These are phyloP conservation scores for Sialis lutaria DNA, from an alignment of 2,888 invertebrate genomes.

Conservation along the genomic window DNA sequence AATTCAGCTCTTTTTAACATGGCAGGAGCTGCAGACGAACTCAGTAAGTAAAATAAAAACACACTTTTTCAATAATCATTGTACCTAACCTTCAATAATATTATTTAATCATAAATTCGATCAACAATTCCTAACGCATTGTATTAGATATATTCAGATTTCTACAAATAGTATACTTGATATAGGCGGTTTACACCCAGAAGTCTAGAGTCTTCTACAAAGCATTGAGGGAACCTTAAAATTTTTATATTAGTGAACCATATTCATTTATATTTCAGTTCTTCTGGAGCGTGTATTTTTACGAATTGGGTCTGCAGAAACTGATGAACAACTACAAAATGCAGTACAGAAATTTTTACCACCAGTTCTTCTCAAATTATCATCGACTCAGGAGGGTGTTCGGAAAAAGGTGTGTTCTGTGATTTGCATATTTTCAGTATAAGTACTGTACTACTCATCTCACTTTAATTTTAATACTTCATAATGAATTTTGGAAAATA, in stretches of 20 bases:
- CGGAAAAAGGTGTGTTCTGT: conserved; percentile 24
- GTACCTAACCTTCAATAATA: background rate
- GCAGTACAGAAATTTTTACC: conserved; percentile 68
- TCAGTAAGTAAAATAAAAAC: conserved; percentile 11
- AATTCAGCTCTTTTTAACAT: conserved; percentile 9
- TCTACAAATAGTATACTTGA: no score
- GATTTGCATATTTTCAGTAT: background rate
- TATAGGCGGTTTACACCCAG: no score
- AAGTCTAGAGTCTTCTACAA: background rate
- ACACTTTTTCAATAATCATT: background rate
- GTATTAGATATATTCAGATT: no score
- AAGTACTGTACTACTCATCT: background rate
- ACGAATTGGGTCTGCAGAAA: conserved; percentile 73
- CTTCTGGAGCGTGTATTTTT: conserved; percentile 79
- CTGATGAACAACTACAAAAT: conserved; percentile 74
- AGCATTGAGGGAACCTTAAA: background rate
- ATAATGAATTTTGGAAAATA: no score
- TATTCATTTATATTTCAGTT: conserved; percentile 32
- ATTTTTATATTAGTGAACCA: background rate
- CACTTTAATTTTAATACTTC: no score
- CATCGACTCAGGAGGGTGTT: conserved; percentile 73
- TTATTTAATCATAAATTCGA: background rate
- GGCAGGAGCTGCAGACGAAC: conserved; percentile 15
- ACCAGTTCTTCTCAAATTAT: conserved; percentile 78
- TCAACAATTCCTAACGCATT: no score